phyloP scores from a whole-genome alignment of 2,797 vertebrate genomes.

The Micropoecilia bifurca region DNA sequence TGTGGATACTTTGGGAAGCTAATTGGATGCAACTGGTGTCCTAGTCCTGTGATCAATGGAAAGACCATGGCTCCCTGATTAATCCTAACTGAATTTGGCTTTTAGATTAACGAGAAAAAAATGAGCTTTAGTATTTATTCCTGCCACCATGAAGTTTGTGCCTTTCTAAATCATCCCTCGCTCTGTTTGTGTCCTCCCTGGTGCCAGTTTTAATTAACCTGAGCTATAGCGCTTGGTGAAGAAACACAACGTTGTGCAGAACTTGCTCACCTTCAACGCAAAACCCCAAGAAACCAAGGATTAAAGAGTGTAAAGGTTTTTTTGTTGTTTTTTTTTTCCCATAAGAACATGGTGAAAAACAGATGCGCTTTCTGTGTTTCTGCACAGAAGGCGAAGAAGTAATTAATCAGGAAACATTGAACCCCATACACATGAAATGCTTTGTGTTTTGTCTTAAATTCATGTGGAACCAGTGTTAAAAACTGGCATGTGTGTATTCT shows the following conservation, averaged over 20 bases:
- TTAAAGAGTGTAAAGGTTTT: conserved; percentile 27
- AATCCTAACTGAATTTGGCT: conserved; percentile 65
- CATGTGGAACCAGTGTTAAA: conserved; percentile 31
- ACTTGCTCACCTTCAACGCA: conserved; percentile 9
- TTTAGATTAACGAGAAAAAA: conserved; percentile 47
- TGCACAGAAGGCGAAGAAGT: background rate
- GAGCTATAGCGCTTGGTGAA: conserved; percentile 28
- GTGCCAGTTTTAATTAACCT: conserved; percentile 20
- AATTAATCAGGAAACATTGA: conserved; percentile 3
- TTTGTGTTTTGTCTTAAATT: conserved; percentile 39
- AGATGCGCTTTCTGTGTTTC: too few relatives aligned
- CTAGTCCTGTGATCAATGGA: conserved; percentile 50
- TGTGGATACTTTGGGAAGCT: conserved; percentile 32
- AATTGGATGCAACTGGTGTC: conserved; percentile 55
- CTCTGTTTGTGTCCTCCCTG: conserved; percentile 9
- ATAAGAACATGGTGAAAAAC: conserved; percentile 49
- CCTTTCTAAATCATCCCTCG: conserved; percentile 10
- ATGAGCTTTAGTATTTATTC: conserved; percentile 38
- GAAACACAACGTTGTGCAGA: conserved; percentile 16
- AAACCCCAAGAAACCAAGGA: background rate
- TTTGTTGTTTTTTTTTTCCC: conserved; percentile 12
- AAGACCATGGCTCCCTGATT: conserved; percentile 59
- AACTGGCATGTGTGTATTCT: conserved; percentile 12
- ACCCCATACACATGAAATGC: conserved; percentile 32
- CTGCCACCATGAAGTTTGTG: conserved; percentile 51